These are phyloP conservation scores for Monopis laevigella DNA, from an alignment of 2,888 invertebrate species.

Conservation along the genomic window DNA sequence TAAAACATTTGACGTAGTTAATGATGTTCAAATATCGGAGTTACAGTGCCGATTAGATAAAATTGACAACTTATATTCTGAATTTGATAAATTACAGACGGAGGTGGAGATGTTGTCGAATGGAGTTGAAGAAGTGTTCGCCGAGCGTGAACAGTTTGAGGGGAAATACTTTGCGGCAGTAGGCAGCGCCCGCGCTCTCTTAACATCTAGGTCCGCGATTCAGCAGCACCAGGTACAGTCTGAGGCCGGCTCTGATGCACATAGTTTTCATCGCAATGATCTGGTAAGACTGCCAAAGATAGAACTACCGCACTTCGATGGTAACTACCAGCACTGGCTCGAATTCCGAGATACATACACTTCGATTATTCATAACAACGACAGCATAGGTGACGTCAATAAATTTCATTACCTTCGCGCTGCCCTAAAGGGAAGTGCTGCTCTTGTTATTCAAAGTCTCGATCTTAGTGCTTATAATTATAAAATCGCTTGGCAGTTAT, in stretches of 20 bases:
- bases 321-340: slow-evolving; percentile 17
- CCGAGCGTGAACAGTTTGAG: not conserved
- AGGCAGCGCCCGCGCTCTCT: not conserved
- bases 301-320: slow-evolving; percentile 17
- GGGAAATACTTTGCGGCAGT: not conserved
- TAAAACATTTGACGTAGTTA: no score
- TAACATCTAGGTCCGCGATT: no score
- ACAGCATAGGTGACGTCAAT: slow-evolving; percentile 2
- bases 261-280: not conserved
- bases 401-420: slow-evolving; percentile 14
- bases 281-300: slow-evolving; percentile 14
- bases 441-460: slow-evolving; percentile 13
- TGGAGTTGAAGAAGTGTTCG: not conserved
- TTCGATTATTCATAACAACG: slow-evolving; percentile 8
- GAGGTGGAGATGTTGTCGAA: not conserved
- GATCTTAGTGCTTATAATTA: slow-evolving; percentile 16
- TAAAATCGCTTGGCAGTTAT: slow-evolving; percentile 14
- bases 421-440: slow-evolving; percentile 13
- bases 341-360: slow-evolving; percentile 15
- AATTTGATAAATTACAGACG: no score
- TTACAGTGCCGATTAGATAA: no score
- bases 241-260: not conserved
- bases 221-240: no score
- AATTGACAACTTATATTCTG: no score
- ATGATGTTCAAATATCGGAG: no score